These are phyloP conservation scores for Prochilodus magdalenae DNA, from an alignment of 2,113 vertebrate species.

Conservation along the genomic window DNA sequence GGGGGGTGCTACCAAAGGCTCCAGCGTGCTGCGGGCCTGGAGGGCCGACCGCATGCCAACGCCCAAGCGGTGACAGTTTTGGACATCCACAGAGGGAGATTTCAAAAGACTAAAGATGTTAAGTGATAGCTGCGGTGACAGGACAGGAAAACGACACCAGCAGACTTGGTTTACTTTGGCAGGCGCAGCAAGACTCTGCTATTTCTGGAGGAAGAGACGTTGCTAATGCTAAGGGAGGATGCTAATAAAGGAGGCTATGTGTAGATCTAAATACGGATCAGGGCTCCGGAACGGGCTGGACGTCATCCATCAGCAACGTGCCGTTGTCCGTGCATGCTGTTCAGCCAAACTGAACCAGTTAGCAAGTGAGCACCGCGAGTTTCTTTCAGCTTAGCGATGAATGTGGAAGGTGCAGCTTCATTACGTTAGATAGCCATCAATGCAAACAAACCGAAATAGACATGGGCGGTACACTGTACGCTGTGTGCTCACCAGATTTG, in stretches of 20 bases:
- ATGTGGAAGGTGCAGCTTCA: too few species aligned
- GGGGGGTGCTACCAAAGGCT: conserved; percentile 1
- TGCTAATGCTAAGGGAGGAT: conserved; percentile 34
- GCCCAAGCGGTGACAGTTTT: conserved; percentile 54
- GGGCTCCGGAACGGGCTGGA: neutral
- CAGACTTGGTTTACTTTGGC: conserved; percentile 61
- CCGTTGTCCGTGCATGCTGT: neutral
- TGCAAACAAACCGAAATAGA: too few species aligned
- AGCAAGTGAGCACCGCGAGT: too few species aligned
- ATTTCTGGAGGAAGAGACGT: conserved; percentile 54
- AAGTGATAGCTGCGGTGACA: conserved; percentile 63
- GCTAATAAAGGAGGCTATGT: conserved; percentile 9
- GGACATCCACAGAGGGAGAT: conserved; percentile 56
- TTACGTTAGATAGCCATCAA: too few species aligned
- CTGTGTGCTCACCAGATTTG: too few species aligned
- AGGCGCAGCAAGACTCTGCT: conserved; percentile 53
- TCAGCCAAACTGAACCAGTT: too few species aligned
- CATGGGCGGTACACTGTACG: too few species aligned
- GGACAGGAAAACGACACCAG: conserved; percentile 60
- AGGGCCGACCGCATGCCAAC: conserved; percentile 24
- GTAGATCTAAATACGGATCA: neutral
- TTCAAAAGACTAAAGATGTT: conserved; percentile 37
- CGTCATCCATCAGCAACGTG: neutral
- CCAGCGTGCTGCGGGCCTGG: conserved; percentile 8
- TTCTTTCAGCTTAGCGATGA: too few species aligned